These are phyloP conservation scores for Pantherophis alleghaniensis DNA, from an alignment of 2,797 vertebrate species.

Conservation along the genomic window DNA sequence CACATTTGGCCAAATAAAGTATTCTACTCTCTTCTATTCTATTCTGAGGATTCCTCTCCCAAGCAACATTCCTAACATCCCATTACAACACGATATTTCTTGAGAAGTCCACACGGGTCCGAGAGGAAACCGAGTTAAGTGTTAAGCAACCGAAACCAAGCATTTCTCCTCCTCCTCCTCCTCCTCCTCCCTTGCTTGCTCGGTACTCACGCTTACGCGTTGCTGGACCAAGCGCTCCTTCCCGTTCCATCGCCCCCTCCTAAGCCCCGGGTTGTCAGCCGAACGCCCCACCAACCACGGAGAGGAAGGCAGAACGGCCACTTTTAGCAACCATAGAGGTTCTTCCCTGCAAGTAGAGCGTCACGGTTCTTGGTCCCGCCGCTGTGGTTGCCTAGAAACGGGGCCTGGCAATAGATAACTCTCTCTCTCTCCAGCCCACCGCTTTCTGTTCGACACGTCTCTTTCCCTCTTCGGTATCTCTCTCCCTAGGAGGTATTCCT, in stretches of 20 bases:
- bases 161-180: too few species aligned
- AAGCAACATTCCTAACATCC: background rate
- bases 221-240: background rate
- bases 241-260: background rate
- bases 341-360: slow-evolving; percentile 15
- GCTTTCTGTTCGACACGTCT: background rate
- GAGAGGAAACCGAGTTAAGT: background rate
- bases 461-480: background rate
- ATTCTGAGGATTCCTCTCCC: background rate
- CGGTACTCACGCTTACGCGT: background rate
- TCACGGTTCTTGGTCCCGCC: background rate
- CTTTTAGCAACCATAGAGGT: background rate
- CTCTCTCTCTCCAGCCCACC: background rate
- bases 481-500: background rate
- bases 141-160: too few species aligned
- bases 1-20: background rate
- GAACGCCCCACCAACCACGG: slow-evolving; percentile 21
- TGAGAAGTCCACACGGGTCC: background rate
- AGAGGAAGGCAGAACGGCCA: background rate
- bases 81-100: background rate
- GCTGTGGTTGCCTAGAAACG: slow-evolving; percentile 3
- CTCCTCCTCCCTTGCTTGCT: too few species aligned
- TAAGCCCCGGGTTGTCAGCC: background rate
- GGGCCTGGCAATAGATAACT: background rate
- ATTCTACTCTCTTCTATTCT: background rate